phyloP scores from a whole-genome alignment of 2,888 invertebrate species.

The Axea sp. region DNA sequence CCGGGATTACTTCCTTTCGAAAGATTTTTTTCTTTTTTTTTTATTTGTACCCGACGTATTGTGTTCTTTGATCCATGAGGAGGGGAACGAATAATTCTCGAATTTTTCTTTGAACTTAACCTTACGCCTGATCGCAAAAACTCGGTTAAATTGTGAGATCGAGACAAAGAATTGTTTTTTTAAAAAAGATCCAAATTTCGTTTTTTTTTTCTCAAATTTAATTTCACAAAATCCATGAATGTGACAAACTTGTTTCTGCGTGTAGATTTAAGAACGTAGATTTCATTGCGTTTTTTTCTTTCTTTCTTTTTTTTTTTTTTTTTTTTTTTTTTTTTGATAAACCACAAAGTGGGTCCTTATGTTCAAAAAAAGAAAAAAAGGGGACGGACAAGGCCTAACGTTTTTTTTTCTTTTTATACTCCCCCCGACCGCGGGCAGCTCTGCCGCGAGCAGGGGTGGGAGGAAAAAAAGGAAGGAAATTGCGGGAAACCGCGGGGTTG shows the following conservation, averaged over 20 bases:
- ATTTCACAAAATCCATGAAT: constrained; percentile 15
- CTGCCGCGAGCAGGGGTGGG: no score
- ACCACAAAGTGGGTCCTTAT: no score
- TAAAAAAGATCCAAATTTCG: neutral
- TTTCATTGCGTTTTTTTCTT: constrained; percentile 19
- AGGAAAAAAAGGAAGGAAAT: no score
- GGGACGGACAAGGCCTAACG: constrained; percentile 45
- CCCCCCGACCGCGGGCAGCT: no score
- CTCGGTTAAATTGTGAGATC: no score
- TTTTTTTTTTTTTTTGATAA: no score
- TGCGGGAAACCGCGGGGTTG: no score
- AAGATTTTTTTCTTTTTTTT: constrained; percentile 10
- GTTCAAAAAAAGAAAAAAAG: constrained; percentile 18
- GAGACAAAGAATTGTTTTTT: no score
- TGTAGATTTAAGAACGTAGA: constrained; percentile 17
- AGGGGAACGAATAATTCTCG: constrained; percentile 7
- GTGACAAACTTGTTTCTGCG: constrained; percentile 19
- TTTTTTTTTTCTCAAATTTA: constrained; percentile 1
- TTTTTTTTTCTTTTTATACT: constrained; percentile 51
- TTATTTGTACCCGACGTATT: constrained; percentile 29
- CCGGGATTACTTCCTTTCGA: constrained; percentile 3
- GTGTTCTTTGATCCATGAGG: constrained; percentile 6
- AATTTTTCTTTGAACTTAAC: no score
- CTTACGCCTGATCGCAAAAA: no score
- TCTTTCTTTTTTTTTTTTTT: no score